These are phyloP conservation scores for Drosophila tropicalis DNA, from an alignment of 1,140 invertebrate species.

Conservation along the genomic window DNA sequence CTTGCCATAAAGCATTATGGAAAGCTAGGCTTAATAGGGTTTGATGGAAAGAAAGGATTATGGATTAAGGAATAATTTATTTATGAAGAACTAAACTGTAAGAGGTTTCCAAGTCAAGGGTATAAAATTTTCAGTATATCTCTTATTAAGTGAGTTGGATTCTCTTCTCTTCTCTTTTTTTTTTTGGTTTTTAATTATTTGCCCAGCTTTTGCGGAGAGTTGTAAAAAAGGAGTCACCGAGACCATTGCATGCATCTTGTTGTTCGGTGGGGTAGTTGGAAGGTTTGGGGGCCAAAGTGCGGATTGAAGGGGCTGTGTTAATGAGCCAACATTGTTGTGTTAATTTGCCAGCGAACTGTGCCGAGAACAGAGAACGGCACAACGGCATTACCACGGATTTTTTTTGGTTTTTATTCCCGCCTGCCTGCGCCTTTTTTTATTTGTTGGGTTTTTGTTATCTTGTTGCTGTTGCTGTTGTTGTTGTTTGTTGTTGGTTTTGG, in stretches of 20 bases:
- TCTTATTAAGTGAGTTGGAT: neutral
- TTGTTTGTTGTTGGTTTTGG: slow-evolving; percentile 8
- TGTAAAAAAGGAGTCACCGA: slow-evolving; percentile 56
- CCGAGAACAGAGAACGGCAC: slow-evolving; percentile 36
- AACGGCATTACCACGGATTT: slow-evolving; percentile 18
- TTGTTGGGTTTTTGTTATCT: slow-evolving; percentile 26
- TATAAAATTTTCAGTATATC: neutral
- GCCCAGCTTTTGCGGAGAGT: slow-evolving; percentile 66
- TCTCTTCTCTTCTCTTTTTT: slow-evolving; percentile 24
- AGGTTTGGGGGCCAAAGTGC: neutral
- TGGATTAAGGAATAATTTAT: too few species aligned
- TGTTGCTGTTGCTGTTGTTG: slow-evolving; percentile 8
- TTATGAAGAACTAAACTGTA: neutral
- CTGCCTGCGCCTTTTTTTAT: slow-evolving; percentile 24
- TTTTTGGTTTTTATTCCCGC: neutral
- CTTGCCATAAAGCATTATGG: too few species aligned
- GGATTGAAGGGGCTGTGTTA: slow-evolving; percentile 43
- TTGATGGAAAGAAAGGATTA: too few species aligned
- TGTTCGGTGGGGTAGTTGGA: neutral
- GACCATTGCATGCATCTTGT: neutral
- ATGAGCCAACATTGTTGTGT: slow-evolving; percentile 81
- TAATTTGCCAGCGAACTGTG: slow-evolving; percentile 63
- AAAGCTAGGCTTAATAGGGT: too few species aligned
- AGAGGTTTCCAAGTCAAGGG: neutral
- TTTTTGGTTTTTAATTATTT: slow-evolving; percentile 80